Evolutionary conservation across 2,888 invertebrate genomes (phyloP).

Genomic region (Mesoligia furuncula): DNA sequence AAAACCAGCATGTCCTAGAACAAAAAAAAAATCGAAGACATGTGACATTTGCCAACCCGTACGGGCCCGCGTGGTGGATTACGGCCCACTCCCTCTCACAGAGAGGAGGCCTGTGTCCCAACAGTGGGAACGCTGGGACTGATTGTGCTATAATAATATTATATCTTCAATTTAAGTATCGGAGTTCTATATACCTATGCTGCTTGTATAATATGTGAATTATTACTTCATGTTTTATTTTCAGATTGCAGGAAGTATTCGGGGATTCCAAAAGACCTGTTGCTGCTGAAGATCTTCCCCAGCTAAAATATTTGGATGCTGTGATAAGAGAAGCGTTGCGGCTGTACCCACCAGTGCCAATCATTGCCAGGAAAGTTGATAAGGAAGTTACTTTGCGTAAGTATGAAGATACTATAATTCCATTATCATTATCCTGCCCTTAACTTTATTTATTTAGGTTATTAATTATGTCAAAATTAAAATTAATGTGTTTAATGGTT

Average conservation of each 20-base stretch:
- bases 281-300: constrained; percentile 61
- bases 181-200: neutral
- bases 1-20: too few species aligned
- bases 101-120: too few species aligned
- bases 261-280: constrained; percentile 58
- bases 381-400: constrained; percentile 65
- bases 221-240: neutral
- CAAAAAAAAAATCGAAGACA: too few species aligned
- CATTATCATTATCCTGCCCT: neutral
- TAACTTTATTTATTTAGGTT: neutral
- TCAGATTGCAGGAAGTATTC: constrained; percentile 63
- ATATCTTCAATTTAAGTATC: neutral
- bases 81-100: too few species aligned
- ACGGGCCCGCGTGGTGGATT: too few species aligned
- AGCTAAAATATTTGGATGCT: constrained; percentile 69
- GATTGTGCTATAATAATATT: neutral
- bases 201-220: neutral
- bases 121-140: too few species aligned
- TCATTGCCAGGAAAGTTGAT: constrained; percentile 65
- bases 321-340: constrained; percentile 70
- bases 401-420: constrained; percentile 24
- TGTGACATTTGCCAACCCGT: too few species aligned
- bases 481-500: too few species aligned
- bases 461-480: too few species aligned
- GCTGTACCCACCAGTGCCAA: constrained; percentile 70